Evolutionary conservation across 2,888 invertebrate genomes (phyloP).

Genomic region (Xylota sylvarum): DNA sequence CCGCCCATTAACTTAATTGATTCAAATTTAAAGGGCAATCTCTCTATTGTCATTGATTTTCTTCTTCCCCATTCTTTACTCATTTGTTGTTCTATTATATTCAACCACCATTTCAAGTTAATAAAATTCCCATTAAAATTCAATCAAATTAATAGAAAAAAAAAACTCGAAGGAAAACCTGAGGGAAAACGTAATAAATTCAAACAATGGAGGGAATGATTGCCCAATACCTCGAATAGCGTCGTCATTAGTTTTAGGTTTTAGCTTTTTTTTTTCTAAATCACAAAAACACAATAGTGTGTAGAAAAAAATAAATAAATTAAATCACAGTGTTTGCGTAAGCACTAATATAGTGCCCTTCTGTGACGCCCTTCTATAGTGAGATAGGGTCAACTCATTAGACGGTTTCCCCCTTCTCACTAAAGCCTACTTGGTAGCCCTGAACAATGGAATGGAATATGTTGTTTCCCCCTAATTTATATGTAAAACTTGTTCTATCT

Average conservation of each 20-base stretch:
- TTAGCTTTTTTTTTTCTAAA: background rate
- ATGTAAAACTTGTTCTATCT: slow-evolving; percentile 23
- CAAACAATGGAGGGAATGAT: slow-evolving; percentile 43
- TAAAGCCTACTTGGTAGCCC: background rate
- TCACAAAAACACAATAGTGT: background rate
- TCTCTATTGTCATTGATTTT: slow-evolving; percentile 35
- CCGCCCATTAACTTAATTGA: slow-evolving; percentile 47
- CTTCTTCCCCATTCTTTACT: slow-evolving; percentile 6
- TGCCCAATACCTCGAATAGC: slow-evolving; percentile 28
- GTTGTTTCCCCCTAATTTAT: background rate
- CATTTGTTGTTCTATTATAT: slow-evolving; percentile 5
- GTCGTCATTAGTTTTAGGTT: slow-evolving; percentile 30
- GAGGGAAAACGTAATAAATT: slow-evolving; percentile 52
- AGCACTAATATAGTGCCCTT: slow-evolving; percentile 6
- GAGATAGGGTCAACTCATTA: slow-evolving; percentile 13
- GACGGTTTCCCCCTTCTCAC: background rate
- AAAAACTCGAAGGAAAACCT: slow-evolving; percentile 24
- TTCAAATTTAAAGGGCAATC: slow-evolving; percentile 47
- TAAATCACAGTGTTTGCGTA: slow-evolving; percentile 11
- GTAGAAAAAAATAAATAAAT: slow-evolving; percentile 7
- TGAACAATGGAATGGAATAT: slow-evolving; percentile 1
- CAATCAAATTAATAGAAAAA: slow-evolving; percentile 52
- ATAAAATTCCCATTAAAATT: slow-evolving; percentile 67
- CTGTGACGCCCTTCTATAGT: background rate
- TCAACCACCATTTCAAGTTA: slow-evolving; percentile 47